A percentile compares a stretch with the other conserved stretches of the same genome.
These are phyloP conservation scores for Lasioglossum zephyrum DNA, from an alignment of 2,888 invertebrate species.

Conservation along the genomic window DNA sequence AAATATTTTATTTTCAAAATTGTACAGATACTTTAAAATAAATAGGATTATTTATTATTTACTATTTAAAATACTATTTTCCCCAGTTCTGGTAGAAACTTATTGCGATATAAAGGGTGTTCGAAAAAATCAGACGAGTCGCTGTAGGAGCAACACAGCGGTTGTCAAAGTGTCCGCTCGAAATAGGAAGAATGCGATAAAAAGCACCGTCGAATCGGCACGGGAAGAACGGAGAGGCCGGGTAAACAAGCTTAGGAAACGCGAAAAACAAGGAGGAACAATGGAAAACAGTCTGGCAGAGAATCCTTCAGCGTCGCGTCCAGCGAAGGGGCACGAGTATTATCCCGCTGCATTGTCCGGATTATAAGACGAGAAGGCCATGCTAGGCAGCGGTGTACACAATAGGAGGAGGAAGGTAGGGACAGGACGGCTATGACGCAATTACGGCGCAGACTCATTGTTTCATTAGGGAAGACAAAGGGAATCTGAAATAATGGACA, in stretches of 20 bases:
- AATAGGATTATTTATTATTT: no score
- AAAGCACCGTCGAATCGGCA: neutral
- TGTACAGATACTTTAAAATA: no score
- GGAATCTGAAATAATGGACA: conserved; percentile 84
- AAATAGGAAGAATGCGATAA: neutral
- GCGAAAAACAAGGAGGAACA: neutral
- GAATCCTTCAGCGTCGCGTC: conserved; percentile 54
- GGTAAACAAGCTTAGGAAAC: conserved; percentile 1
- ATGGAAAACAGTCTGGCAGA: conserved; percentile 21
- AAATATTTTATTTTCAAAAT: no score
- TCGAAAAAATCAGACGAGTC: neutral
- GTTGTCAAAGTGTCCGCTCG: neutral
- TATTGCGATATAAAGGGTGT: no score
- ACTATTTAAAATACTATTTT: no score
- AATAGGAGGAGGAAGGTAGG: conserved; percentile 56
- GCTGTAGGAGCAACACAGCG: neutral
- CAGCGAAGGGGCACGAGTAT: conserved; percentile 45
- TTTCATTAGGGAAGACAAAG: conserved; percentile 84
- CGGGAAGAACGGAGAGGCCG: neutral
- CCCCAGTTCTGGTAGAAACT: no score
- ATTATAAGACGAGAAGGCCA: conserved; percentile 72
- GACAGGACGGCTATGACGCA: conserved; percentile 72
- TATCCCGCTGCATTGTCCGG: conserved; percentile 63
- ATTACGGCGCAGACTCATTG: conserved; percentile 84
- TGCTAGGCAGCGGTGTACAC: conserved; percentile 68